phyloP scores from a whole-genome alignment of 1,140 invertebrate genomes.

The Chrysomallon squamiferum region DNA sequence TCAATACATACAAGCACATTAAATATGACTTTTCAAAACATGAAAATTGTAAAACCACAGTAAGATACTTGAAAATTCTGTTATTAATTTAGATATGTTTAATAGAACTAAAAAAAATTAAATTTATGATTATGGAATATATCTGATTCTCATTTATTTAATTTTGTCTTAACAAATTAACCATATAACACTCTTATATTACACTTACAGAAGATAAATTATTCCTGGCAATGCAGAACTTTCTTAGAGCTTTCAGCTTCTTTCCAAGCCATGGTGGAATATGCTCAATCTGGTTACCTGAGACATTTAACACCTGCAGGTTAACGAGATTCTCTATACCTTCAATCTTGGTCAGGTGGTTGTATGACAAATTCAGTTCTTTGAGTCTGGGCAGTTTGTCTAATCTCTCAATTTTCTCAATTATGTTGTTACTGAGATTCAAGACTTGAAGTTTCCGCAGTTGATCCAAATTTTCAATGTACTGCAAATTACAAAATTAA shows the following conservation, averaged over 20 bases:
- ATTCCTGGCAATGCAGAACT: conserved; percentile 54
- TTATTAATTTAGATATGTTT: too few relatives aligned
- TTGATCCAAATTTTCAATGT: conserved; percentile 59
- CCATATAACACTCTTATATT: too few relatives aligned
- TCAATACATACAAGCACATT: too few relatives aligned
- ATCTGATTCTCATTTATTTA: too few relatives aligned
- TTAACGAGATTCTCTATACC: conserved; percentile 51
- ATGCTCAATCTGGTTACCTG: conserved; percentile 53
- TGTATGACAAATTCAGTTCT: conserved; percentile 56
- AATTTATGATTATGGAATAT: too few relatives aligned
- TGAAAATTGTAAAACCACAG: too few relatives aligned
- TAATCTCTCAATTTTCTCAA: conserved; percentile 59
- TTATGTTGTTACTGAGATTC: conserved; percentile 56
- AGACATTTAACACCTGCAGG: conserved; percentile 54
- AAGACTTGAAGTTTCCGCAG: conserved; percentile 46
- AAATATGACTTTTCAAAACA: too few relatives aligned
- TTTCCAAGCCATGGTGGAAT: conserved; percentile 57
- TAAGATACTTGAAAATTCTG: too few relatives aligned
- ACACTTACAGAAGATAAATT: conserved; percentile 50
- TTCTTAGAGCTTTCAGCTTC: conserved; percentile 51
- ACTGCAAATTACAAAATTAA: conserved; percentile 39
- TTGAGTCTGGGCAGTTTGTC: conserved; percentile 51
- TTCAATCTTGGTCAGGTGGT: conserved; percentile 53
- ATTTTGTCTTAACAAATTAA: too few relatives aligned
- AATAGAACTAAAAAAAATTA: too few relatives aligned